A percentile compares a stretch with the other conserved stretches of the same genome.
Conservation (phyloP, 2,113 vertebrate species). For the Centrocercus urophasianus region DNA sequence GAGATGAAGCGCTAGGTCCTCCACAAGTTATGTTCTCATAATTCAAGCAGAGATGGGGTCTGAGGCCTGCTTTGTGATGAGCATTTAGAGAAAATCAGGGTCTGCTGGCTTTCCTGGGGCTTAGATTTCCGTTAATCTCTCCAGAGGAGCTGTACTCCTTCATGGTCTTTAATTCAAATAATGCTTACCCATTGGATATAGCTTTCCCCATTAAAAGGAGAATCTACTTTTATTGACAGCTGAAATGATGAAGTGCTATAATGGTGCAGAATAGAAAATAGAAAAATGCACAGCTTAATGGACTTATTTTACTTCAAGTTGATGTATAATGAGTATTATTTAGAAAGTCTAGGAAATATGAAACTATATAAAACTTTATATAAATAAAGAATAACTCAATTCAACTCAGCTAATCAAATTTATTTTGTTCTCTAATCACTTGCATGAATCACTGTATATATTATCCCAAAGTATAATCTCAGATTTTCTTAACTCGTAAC, state of each 20-base stretch:
- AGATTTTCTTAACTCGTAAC: constrained; percentile 16
- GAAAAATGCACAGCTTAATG: constrained; percentile 23
- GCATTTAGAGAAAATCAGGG: not conserved
- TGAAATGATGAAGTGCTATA: not conserved
- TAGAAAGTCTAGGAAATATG: not conserved
- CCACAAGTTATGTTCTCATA: not conserved
- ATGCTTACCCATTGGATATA: not conserved
- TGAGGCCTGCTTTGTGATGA: not conserved
- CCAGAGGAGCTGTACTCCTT: not conserved
- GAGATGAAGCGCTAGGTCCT: not conserved
- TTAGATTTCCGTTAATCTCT: not conserved
- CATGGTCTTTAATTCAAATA: constrained; percentile 24
- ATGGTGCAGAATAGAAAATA: not conserved
- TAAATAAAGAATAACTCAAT: constrained; percentile 49
- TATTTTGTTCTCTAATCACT: constrained; percentile 33
- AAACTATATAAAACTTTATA: not conserved
- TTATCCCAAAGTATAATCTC: not conserved
- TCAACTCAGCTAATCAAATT: constrained; percentile 21
- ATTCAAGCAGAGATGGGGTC: not conserved
- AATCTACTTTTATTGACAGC: constrained; percentile 35
- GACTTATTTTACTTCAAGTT: constrained; percentile 75
- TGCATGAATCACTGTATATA: constrained; percentile 36
- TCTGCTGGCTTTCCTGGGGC: not conserved
- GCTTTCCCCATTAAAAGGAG: not conserved
- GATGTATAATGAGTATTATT: constrained; percentile 14